Evolutionary conservation across 1,140 invertebrate species (phyloP).

Genomic region (Bradynema listronoti): DNA sequence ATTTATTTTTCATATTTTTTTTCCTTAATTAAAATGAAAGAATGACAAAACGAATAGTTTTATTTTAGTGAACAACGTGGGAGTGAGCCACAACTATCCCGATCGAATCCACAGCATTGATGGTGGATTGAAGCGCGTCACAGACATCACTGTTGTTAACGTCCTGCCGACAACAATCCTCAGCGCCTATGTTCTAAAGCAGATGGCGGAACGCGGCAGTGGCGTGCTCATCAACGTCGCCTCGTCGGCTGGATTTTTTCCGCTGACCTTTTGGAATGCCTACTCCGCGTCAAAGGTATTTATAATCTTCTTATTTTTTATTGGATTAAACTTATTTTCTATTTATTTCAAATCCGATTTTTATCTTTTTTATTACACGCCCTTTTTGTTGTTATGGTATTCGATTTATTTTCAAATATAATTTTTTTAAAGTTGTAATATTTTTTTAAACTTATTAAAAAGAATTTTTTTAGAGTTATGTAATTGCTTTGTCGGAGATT

Average conservation of each 20-base stretch:
- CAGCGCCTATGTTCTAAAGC: constrained; percentile 28
- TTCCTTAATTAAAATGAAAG: neutral
- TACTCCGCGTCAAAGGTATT: constrained; percentile 51
- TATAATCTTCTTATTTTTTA: no score
- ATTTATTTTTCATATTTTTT: neutral
- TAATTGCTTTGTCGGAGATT: constrained; percentile 32
- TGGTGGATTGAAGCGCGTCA: constrained; percentile 44
- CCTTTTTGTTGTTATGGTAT: neutral
- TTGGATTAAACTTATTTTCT: constrained; percentile 1
- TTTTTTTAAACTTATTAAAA: constrained; percentile 13
- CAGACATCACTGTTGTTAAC: constrained; percentile 45
- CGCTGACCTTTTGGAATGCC: constrained; percentile 37
- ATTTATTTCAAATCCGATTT: neutral
- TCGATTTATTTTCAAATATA: neutral
- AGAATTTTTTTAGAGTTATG: constrained; percentile 40
- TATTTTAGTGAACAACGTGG: constrained; percentile 51
- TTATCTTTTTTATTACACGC: neutral
- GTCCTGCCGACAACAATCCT: constrained; percentile 33
- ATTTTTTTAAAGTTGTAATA: constrained; percentile 15
- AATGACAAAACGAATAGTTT: constrained; percentile 15
- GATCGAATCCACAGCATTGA: constrained; percentile 47
- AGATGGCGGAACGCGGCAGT: constrained; percentile 28
- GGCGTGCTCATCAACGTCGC: constrained; percentile 34
- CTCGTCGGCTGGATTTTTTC: constrained; percentile 29
- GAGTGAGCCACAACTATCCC: constrained; percentile 53